These are phyloP conservation scores for Calameuta filiformis DNA, from an alignment of 2,888 invertebrate genomes.

Conservation along the genomic window DNA sequence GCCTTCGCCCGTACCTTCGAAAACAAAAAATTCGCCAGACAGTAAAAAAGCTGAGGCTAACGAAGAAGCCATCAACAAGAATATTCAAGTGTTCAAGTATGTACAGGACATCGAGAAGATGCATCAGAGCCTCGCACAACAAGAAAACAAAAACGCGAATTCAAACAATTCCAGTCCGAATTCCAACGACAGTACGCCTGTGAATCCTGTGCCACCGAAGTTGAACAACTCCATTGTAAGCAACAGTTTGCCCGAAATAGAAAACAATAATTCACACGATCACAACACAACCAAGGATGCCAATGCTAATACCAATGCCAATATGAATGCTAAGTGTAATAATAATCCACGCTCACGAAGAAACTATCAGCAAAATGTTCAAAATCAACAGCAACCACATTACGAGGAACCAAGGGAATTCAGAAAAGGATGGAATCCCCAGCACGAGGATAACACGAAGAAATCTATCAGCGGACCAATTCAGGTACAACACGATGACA, in stretches of 20 bases:
- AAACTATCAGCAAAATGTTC: conserved; percentile 42
- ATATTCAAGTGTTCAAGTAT: conserved; percentile 60
- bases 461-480: conserved; percentile 8
- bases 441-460: conserved; percentile 11
- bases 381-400: conserved; percentile 17
- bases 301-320: conserved; percentile 34
- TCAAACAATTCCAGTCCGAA: conserved; percentile 41
- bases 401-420: conserved; percentile 21
- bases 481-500: conserved; percentile 9
- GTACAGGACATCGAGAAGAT: conserved; percentile 69
- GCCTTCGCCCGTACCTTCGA: conserved; percentile 50
- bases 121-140: conserved; percentile 64
- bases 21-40: conserved; percentile 49
- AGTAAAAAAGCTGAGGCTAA: conserved; percentile 46
- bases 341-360: conserved; percentile 50
- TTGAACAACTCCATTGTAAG: conserved; percentile 34
- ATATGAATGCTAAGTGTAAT: conserved; percentile 4
- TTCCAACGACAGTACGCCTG: conserved; percentile 37
- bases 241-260: conserved; percentile 33
- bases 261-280: conserved; percentile 36
- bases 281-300: conserved; percentile 40
- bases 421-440: conserved; percentile 13
- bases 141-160: conserved; percentile 46
- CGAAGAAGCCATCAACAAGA: conserved; percentile 60
- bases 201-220: conserved; percentile 35